Conservation (phyloP, 2,797 vertebrate species). For the Ambastaia sidthimunki region DNA sequence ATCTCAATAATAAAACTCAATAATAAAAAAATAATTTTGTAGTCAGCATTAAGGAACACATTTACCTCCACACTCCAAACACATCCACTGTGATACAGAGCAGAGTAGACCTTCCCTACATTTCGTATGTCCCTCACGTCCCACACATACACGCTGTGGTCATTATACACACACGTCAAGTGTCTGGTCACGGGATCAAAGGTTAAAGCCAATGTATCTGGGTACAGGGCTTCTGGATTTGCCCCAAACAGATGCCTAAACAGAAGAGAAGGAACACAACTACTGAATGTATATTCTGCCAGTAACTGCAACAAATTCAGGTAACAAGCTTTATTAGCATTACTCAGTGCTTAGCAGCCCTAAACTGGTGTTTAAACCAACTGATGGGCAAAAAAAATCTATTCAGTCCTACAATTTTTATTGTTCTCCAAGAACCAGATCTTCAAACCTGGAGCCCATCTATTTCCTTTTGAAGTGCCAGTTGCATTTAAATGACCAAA, state of each 20-base stretch:
- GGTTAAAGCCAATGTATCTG: constrained; percentile 83
- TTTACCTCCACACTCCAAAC: constrained; percentile 88
- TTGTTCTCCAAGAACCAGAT: too few species aligned
- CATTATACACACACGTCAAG: constrained; percentile 87
- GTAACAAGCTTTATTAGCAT: too few species aligned
- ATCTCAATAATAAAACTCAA: too few species aligned
- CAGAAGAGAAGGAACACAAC: background rate
- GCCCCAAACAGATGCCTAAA: constrained; percentile 65
- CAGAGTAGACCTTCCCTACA: constrained; percentile 80
- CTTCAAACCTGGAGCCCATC: background rate
- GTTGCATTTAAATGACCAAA: background rate
- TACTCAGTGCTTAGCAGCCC: too few species aligned
- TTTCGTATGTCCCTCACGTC: constrained; percentile 77
- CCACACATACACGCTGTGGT: constrained; percentile 91
- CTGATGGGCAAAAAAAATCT: background rate
- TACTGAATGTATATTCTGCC: background rate
- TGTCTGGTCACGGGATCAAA: constrained; percentile 75
- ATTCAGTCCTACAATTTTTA: too few species aligned
- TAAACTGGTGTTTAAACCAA: background rate
- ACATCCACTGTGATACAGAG: constrained; percentile 87
- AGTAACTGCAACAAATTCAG: too few species aligned
- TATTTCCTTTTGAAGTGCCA: background rate
- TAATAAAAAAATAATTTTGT: background rate
- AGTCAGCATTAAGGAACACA: background rate
- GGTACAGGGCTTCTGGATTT: constrained; percentile 71